Conservation (phyloP, 2,888 invertebrate species). For the Lepidochitona cinerea region DNA sequence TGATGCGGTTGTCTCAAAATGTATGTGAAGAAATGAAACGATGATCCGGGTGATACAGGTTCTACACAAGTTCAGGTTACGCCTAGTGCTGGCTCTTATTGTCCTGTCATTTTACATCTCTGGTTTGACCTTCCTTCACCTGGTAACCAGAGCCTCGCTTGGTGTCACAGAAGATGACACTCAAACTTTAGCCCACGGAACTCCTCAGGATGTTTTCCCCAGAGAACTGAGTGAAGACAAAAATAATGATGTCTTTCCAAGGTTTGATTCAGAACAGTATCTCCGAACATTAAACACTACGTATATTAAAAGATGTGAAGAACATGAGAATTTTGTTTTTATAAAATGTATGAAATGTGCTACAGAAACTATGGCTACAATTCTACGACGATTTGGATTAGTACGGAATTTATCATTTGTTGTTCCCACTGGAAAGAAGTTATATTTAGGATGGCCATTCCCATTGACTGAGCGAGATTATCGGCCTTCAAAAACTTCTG, state of each 20-base stretch:
- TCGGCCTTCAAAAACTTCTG: conserved; percentile 41
- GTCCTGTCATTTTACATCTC: neutral
- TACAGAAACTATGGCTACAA: conserved; percentile 59
- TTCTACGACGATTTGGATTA: conserved; percentile 61
- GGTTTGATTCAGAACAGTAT: neutral
- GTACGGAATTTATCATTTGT: conserved; percentile 57
- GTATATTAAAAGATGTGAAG: neutral
- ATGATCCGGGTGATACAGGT: neutral
- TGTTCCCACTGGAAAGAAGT: conserved; percentile 48
- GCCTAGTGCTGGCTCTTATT: neutral
- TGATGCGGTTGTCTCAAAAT: no score
- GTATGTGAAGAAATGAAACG: no score
- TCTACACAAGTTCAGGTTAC: neutral
- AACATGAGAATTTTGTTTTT: conserved; percentile 55
- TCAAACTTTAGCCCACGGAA: neutral
- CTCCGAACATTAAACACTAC: neutral
- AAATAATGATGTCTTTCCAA: neutral
- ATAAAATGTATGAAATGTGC: conserved; percentile 69
- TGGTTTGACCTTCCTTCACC: neutral
- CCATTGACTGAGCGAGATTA: conserved; percentile 49
- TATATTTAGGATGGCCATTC: conserved; percentile 68
- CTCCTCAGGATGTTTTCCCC: neutral
- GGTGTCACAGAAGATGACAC: neutral
- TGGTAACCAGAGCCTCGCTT: neutral
- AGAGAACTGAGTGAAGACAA: neutral